Percentiles rank a stretch among this genome's conserved stretches.
phyloP scores from a whole-genome alignment of 2,113 vertebrate genomes.

The Fulica atra region DNA sequence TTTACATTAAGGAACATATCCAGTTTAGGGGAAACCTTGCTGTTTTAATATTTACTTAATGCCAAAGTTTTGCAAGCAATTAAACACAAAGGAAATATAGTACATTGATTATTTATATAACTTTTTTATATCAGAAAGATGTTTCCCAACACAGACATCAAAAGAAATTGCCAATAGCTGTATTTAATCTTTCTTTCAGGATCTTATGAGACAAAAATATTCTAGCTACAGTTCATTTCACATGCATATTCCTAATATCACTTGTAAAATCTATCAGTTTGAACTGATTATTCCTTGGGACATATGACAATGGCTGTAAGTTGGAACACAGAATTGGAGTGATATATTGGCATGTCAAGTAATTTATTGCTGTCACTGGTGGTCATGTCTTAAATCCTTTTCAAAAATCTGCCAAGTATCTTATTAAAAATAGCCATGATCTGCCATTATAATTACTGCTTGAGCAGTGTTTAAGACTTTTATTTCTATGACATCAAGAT shows the following conservation, averaged over 20 bases:
- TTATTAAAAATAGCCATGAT: background rate
- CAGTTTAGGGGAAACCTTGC: background rate
- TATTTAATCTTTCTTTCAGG: background rate
- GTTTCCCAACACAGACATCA: background rate
- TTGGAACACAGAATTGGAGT: background rate
- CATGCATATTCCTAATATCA: background rate
- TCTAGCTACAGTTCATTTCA: background rate
- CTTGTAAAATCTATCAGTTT: background rate
- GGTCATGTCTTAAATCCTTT: background rate
- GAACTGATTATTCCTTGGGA: background rate
- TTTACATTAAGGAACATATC: background rate
- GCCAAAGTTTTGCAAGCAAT: conserved; percentile 26
- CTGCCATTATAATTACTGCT: background rate
- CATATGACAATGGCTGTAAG: background rate
- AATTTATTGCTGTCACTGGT: background rate
- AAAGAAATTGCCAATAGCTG: background rate
- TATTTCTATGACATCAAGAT: background rate
- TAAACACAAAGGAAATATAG: background rate
- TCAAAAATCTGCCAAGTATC: background rate
- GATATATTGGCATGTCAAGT: background rate
- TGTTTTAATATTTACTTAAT: conserved; percentile 12
- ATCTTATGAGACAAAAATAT: background rate
- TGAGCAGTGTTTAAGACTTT: background rate
- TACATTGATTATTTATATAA: background rate
- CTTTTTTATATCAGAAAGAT: background rate